Conservation (phyloP, 2,113 vertebrate genomes). For the Hypocryptadius cinnamomeus region DNA sequence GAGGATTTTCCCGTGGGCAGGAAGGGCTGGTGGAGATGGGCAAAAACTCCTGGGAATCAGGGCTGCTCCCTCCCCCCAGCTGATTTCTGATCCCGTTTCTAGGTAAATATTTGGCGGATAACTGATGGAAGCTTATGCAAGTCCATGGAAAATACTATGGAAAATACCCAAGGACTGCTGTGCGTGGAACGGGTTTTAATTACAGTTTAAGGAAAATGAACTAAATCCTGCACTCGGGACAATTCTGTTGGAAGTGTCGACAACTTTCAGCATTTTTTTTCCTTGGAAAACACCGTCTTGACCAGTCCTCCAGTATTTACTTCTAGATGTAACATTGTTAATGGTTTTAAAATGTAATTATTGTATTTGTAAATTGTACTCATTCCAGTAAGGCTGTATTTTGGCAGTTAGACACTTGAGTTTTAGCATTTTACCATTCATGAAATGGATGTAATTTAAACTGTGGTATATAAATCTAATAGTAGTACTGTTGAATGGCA, state of each 20-base stretch:
- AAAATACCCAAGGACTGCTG: constrained; percentile 54
- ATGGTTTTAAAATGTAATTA: constrained; percentile 94
- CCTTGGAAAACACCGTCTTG: constrained; percentile 64
- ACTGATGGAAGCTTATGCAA: constrained; percentile 75
- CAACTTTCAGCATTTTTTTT: constrained; percentile 62
- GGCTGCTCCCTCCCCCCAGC: neutral
- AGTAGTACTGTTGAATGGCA: constrained; percentile 75
- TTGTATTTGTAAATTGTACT: constrained; percentile 95
- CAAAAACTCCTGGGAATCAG: rapidly evolving
- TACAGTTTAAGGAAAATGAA: constrained; percentile 62
- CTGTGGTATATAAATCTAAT: constrained; percentile 77
- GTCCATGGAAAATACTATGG: constrained; percentile 35
- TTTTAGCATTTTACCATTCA: constrained; percentile 78
- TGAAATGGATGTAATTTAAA: constrained; percentile 80
- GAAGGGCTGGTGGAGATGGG: neutral
- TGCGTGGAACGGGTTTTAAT: constrained; percentile 65
- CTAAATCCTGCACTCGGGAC: constrained; percentile 64
- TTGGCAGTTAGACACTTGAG: constrained; percentile 76
- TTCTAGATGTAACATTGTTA: constrained; percentile 88
- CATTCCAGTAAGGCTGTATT: constrained; percentile 81
- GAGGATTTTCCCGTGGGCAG: neutral
- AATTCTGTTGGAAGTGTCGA: constrained; percentile 60
- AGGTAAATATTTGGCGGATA: constrained; percentile 99
- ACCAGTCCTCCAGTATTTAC: constrained; percentile 92
- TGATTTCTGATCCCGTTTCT: constrained; percentile 53